A percentile compares a stretch with the other conserved stretches of the same genome.
Evolutionary conservation across 2,797 vertebrate species (phyloP).

Genomic region (Semaprochilodus insignis): DNA sequence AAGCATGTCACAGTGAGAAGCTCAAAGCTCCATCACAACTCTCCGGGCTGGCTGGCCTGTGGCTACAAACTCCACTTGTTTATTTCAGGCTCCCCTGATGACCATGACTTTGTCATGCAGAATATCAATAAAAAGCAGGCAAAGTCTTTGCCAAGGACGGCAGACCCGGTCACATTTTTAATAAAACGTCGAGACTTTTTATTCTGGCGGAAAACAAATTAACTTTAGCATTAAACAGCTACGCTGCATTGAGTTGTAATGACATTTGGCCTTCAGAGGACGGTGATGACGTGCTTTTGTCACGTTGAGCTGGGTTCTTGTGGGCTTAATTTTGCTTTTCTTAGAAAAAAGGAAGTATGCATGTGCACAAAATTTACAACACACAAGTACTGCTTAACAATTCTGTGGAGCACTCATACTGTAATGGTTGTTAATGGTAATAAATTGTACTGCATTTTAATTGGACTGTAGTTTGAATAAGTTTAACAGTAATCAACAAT

Average conservation of each 20-base stretch:
- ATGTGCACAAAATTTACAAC: too few relatives aligned
- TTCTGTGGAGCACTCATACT: too few relatives aligned
- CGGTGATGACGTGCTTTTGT: neutral
- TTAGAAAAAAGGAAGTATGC: neutral
- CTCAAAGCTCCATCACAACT: conserved; percentile 67
- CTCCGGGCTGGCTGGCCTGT: conserved; percentile 57
- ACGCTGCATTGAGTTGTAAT: neutral
- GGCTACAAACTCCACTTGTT: conserved; percentile 66
- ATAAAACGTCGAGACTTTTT: neutral
- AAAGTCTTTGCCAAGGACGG: neutral
- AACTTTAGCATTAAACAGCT: neutral
- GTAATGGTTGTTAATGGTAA: too few relatives aligned
- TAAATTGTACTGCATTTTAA: too few relatives aligned
- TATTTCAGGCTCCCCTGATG: conserved; percentile 44
- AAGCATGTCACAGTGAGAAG: conserved; percentile 62
- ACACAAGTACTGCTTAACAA: too few relatives aligned
- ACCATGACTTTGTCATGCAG: conserved; percentile 42
- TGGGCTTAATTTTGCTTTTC: neutral
- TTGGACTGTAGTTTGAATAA: too few relatives aligned
- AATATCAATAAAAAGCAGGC: conserved; percentile 1
- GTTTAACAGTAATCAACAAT: too few relatives aligned
- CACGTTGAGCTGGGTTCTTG: neutral
- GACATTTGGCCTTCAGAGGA: neutral
- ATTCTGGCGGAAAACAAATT: neutral
- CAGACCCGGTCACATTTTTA: neutral